These are phyloP conservation scores for Eulithis testata DNA, from an alignment of 2,888 invertebrate genomes.

Conservation along the genomic window DNA sequence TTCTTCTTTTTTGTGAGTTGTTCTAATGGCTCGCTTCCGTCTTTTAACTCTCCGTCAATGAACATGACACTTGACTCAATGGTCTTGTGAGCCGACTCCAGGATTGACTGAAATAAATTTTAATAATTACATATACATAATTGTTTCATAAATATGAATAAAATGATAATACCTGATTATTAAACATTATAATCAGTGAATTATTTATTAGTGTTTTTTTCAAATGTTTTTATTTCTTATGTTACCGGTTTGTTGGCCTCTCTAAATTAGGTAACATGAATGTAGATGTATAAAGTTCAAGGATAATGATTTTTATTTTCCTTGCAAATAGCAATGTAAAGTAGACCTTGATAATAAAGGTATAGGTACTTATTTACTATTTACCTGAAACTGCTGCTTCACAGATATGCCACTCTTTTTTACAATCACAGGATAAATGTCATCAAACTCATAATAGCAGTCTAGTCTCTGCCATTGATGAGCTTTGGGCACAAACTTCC, in stretches of 20 bases:
- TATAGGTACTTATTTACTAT: neutral
- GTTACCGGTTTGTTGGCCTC: neutral
- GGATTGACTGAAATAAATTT: constrained; percentile 80
- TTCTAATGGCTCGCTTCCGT: constrained; percentile 86
- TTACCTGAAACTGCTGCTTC: constrained; percentile 88
- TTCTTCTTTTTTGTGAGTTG: constrained; percentile 86
- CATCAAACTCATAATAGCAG: constrained; percentile 90
- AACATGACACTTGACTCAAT: constrained; percentile 88
- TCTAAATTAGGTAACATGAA: neutral
- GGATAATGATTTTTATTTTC: too few species aligned
- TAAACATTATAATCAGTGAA: too few species aligned
- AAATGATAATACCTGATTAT: too few species aligned
- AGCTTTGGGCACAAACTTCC: constrained; percentile 89
- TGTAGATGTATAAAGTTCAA: too few species aligned
- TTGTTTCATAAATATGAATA: too few species aligned
- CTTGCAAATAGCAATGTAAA: too few species aligned
- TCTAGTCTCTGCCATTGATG: constrained; percentile 91
- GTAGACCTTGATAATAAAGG: neutral
- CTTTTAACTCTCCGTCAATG: constrained; percentile 89
- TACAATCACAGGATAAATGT: constrained; percentile 88
- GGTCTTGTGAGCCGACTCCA: constrained; percentile 84
- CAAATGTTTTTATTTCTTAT: neutral
- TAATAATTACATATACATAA: too few species aligned
- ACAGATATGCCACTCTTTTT: constrained; percentile 86
- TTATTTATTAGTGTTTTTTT: neutral